These are phyloP conservation scores for Paramisgurnus dabryanus DNA, from an alignment of 2,113 vertebrate species.

Conservation along the genomic window DNA sequence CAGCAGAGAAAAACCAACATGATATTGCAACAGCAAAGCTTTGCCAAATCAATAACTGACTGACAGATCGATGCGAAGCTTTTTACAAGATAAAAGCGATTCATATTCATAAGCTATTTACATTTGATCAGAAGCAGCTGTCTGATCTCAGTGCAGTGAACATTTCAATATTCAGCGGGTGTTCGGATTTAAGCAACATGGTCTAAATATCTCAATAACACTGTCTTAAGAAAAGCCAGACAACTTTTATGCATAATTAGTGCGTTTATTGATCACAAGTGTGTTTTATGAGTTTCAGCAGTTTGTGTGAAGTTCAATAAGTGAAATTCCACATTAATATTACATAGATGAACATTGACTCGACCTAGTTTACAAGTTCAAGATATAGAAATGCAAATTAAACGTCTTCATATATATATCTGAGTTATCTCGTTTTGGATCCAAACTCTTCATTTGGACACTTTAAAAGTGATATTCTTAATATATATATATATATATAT, in stretches of 20 bases:
- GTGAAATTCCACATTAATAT: neutral
- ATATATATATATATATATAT: no score
- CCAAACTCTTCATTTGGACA: neutral
- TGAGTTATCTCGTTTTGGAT: no score
- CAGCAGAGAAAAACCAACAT: slow-evolving; percentile 15
- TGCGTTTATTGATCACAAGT: neutral
- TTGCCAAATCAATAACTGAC: slow-evolving; percentile 42
- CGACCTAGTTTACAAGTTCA: slow-evolving; percentile 5
- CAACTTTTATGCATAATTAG: neutral
- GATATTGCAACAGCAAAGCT: slow-evolving; percentile 9
- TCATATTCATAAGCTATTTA: neutral
- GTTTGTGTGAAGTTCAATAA: slow-evolving; percentile 1
- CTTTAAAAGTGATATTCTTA: no score
- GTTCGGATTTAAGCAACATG: neutral
- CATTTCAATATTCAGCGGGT: slow-evolving; percentile 8
- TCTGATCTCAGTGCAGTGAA: slow-evolving; percentile 16
- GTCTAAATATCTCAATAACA: neutral
- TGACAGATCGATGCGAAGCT: slow-evolving; percentile 50
- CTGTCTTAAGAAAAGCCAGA: neutral
- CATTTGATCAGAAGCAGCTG: neutral
- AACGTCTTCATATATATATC: neutral
- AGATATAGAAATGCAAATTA: neutral
- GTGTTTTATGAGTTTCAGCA: neutral
- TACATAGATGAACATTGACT: neutral
- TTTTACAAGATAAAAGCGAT: slow-evolving; percentile 29